A percentile compares a stretch with the other conserved stretches of the same genome.
Conservation (phyloP, 2,888 invertebrate genomes). For the Matsumyia berberina region DNA sequence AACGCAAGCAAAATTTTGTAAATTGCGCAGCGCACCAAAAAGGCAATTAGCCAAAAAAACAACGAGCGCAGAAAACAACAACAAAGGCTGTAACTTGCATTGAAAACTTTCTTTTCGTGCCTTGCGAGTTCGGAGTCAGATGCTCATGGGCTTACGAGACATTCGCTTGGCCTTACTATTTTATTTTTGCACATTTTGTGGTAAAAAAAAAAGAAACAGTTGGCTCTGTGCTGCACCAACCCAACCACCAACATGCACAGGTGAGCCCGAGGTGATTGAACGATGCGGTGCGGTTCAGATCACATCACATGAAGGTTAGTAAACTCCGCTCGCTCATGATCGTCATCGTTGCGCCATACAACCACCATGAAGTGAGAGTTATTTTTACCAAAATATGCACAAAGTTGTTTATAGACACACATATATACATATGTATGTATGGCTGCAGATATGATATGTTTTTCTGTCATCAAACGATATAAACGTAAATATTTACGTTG, state of each 20-base stretch:
- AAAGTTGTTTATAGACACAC: not conserved
- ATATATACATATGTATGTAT: not conserved
- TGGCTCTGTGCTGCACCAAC: constrained; percentile 54
- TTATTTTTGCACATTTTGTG: constrained; percentile 19
- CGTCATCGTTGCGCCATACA: constrained; percentile 35
- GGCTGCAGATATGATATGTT: constrained; percentile 29
- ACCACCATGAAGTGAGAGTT: constrained; percentile 67
- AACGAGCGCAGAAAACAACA: constrained; percentile 26
- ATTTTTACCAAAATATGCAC: constrained; percentile 62
- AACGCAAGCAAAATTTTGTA: constrained; percentile 52
- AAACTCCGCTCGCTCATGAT: constrained; percentile 57
- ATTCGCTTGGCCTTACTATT: constrained; percentile 31
- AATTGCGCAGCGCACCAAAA: constrained; percentile 51
- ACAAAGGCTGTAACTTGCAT: constrained; percentile 32
- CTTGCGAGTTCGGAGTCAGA: constrained; percentile 58
- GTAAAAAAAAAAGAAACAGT: constrained; percentile 9
- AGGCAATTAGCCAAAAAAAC: constrained; percentile 74
- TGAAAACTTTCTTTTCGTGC: constrained; percentile 74
- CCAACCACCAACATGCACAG: constrained; percentile 56
- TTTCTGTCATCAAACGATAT: constrained; percentile 54
- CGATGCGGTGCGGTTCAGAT: constrained; percentile 73
- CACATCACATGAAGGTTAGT: constrained; percentile 74
- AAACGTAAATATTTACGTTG: constrained; percentile 67
- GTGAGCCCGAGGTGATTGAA: constrained; percentile 72
- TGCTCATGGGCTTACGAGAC: constrained; percentile 55